A percentile compares a stretch with the other conserved stretches of the same genome.
These are phyloP conservation scores for Exephanes ischioxanthus DNA, from an alignment of 2,888 invertebrate species.

Conservation along the genomic window DNA sequence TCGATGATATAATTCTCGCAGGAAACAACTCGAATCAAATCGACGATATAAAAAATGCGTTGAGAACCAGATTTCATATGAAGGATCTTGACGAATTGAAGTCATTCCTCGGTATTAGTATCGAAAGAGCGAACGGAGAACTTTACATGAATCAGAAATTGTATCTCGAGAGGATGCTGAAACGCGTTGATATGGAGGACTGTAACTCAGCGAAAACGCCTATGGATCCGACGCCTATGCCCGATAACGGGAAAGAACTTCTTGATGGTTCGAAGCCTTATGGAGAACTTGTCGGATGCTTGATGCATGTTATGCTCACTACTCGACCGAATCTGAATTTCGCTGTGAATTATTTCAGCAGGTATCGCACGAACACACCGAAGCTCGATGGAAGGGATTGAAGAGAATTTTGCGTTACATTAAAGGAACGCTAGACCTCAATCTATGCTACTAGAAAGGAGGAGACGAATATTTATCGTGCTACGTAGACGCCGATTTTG, in stretches of 20 bases:
- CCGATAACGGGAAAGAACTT: slow-evolving; percentile 44
- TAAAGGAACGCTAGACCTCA: slow-evolving; percentile 25
- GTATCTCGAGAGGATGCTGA: slow-evolving; percentile 72
- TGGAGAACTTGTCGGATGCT: slow-evolving; percentile 67
- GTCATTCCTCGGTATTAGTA: slow-evolving; percentile 74
- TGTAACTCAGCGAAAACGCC: slow-evolving; percentile 72
- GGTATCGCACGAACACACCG: slow-evolving; percentile 57
- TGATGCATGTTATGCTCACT: slow-evolving; percentile 64
- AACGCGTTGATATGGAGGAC: slow-evolving; percentile 73
- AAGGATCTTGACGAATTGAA: slow-evolving; percentile 73
- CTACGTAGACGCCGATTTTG: slow-evolving; percentile 76
- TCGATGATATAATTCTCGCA: slow-evolving; percentile 75
- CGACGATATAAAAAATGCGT: slow-evolving; percentile 61
- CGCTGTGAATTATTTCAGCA: slow-evolving; percentile 64
- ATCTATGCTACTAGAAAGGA: neutral
- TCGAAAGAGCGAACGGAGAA: slow-evolving; percentile 65
- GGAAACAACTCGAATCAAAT: slow-evolving; percentile 66
- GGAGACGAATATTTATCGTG: slow-evolving; percentile 42
- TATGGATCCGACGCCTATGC: slow-evolving; percentile 66
- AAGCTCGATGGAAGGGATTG: slow-evolving; percentile 68
- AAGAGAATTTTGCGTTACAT: slow-evolving; percentile 72
- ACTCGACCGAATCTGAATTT: slow-evolving; percentile 65
- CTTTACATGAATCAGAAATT: slow-evolving; percentile 71
- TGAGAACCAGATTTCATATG: slow-evolving; percentile 73
- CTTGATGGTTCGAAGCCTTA: slow-evolving; percentile 60